Base-by-base conservation (phyloP, 2,113 vertebrate genomes). In the Leptobrachium leishanense region DNA sequence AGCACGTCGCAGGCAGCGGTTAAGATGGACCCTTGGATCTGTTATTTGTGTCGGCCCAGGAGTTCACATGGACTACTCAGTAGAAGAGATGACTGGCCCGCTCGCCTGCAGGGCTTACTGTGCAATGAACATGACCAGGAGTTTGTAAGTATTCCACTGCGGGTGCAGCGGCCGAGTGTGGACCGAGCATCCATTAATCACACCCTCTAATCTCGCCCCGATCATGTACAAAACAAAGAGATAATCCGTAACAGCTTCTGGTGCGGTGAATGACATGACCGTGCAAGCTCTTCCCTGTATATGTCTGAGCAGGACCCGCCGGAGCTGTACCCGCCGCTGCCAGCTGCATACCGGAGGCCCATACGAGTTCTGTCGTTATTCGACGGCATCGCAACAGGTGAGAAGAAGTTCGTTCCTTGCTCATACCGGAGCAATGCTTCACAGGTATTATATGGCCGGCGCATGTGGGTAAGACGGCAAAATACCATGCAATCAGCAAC, bases 81-180 rank as follows among this genome's bases (percentile, higher is more conserved):
- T 82, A 93, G 97, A 53, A 90, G 97, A 0, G 83, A 88, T 0
- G 96, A 98, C 90, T 99, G 97, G 97, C 95, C 96, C 72, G 89
- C 90, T 0, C 95, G 95, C 74, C 95, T 99, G n/a, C 96, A 98
- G 92, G 94, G 90, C 91, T 97, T 99, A 91, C 98, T 98, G 39
- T 96, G 96, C 88, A 99, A 98, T 86, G 97, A 97, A 89, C 96
- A 98, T 0, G 96, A 99, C 89, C 96, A 97, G 84, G 95, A 98
- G 84, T 99, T 98, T 90, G 97, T 99, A 89, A 96, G 97, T 95
- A 10, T 13, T 64, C n/a, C n/a, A 39, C 2, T 31, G n/a, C 20
- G 8, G 46, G 46, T 4, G 0, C 46, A 50, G 20, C 20, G 20
- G 20, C 20, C 20, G 20, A 31, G 20, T 31, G 20, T 31, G 20